Conservation (phyloP, 2,797 vertebrate species). For the Dromococcyx pavoninus region DNA sequence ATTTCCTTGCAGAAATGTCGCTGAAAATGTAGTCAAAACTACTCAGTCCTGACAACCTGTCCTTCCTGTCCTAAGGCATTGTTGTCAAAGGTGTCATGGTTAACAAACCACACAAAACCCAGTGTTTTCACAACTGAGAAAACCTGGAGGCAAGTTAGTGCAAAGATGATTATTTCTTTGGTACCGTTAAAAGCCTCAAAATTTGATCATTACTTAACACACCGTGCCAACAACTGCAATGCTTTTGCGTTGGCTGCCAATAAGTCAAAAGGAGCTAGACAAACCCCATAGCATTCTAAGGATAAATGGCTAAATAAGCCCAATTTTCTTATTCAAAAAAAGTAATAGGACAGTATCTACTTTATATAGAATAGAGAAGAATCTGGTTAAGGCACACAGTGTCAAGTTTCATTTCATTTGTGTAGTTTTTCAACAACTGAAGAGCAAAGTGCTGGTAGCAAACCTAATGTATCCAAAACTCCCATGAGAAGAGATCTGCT, state of each 20-base stretch:
- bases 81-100: not conserved
- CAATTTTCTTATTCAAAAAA: not conserved
- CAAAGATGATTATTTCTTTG: not conserved
- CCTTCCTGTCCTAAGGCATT: not conserved
- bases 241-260: not conserved
- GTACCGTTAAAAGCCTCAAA: not conserved
- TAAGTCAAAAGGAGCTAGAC: not conserved
- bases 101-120: not conserved
- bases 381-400: not conserved
- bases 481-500: not conserved
- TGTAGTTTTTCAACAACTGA: not conserved
- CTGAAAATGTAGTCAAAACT: not conserved
- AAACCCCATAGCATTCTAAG: not conserved
- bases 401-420: not conserved
- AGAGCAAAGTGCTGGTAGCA: not conserved
- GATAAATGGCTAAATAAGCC: not conserved
- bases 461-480: rapidly evolving
- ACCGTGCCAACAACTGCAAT: not conserved
- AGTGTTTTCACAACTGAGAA: not conserved
- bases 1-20: not conserved
- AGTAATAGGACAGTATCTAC: not conserved
- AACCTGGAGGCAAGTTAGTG: not conserved
- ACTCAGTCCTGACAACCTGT: not conserved
- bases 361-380: not conserved
- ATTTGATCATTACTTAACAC: not conserved